Base-by-base conservation (phyloP, 1,140 invertebrate genomes). In the Apis florea region DNA sequence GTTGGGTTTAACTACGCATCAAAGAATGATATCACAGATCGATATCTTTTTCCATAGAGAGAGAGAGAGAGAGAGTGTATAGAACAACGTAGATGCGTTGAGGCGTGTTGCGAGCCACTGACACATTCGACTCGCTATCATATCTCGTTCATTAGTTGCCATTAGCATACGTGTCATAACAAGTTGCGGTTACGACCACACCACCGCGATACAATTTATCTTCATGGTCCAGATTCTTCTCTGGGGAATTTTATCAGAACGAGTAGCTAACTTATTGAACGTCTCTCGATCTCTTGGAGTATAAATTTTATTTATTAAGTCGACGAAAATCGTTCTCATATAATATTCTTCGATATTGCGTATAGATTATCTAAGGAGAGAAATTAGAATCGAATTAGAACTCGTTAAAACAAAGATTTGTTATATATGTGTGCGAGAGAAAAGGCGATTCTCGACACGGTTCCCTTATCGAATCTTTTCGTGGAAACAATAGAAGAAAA, bases 141-240 rank as follows among this genome's bases (percentile, higher is more conserved):
- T 84, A 86, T 82, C 85, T 63, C 26, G 71, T 58, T 86, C 79
- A 79, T 88, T 84, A 84, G 66, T 64, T 79, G 64, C 70, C 74
- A 78, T 78, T 84, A 77, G 31, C 68, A 24, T 77, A 59, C 54
- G n/a, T 87, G 81, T 79, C 77, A 74, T 13, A 68, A 40, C 51
- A 31, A 66, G 24, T 81, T 86, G 84, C 84, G 85, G 76, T 87
- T 78, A 79, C 70, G 49, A 47, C 24, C 51, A 24, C 58, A 24
- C 51, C 63, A 51, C 31, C 71, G 77, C 76, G 85, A 85, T 83
- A 85, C 54, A 85, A 80, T 83, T 87, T 85, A 85, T 85, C 81
- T 80, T 72, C 40, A 24, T 15, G 26, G 56, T n/a, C 72, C 59
- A 68, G 71, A 78, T 76, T 80, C 69, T 78, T 63, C 49, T 51